Conservation (phyloP, 1,140 invertebrate species). For the Micrasema longulum region DNA sequence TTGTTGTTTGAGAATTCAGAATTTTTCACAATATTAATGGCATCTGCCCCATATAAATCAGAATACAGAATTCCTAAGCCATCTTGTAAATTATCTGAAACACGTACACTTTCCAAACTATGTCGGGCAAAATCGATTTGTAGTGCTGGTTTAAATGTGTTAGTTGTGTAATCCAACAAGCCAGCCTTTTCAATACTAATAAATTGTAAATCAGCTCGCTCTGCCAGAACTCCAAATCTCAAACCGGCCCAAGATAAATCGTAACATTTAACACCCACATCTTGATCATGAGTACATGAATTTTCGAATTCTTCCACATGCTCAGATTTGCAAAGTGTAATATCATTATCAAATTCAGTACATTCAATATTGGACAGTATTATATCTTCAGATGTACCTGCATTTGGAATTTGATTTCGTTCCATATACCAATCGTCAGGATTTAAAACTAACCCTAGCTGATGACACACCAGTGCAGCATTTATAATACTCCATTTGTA, state of each 20-base stretch:
- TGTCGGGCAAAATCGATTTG: constrained; percentile 97
- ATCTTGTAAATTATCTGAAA: constrained; percentile 87
- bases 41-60: constrained; percentile 87
- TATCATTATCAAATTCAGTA: constrained; percentile 83
- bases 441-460: constrained; percentile 92
- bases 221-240: constrained; percentile 87
- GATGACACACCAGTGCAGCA: constrained; percentile 94
- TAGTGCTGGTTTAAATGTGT: constrained; percentile 90
- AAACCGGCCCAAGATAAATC: constrained; percentile 93
- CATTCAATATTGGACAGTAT: constrained; percentile 91
- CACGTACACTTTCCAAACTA: constrained; percentile 84
- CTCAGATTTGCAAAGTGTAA: constrained; percentile 89
- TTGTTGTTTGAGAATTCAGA: constrained; percentile 89
- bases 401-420: constrained; percentile 81
- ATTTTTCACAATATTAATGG: constrained; percentile 86
- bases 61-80: constrained; percentile 91
- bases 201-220: constrained; percentile 88
- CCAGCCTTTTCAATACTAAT: constrained; percentile 93
- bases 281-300: constrained; percentile 87
- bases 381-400: constrained; percentile 82
- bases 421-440: constrained; percentile 92
- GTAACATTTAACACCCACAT: constrained; percentile 90
- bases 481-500: constrained; percentile 95
- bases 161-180: constrained; percentile 91
- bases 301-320: constrained; percentile 84